Conservation (phyloP, 2,113 vertebrate genomes). For the Rattus rattus region DNA sequence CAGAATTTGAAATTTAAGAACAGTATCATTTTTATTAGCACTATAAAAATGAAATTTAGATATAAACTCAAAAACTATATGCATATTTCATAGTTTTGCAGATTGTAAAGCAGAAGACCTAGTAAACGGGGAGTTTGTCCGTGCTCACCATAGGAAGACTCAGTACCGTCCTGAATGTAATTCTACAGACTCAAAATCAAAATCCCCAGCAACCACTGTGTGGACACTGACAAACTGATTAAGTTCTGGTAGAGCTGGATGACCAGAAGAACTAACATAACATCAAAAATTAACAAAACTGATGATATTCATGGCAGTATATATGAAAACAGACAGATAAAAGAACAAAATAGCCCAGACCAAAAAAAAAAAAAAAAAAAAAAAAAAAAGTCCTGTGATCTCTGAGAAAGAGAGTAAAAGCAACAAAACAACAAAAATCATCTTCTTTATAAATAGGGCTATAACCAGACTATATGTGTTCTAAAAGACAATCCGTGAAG, state of each 20-base stretch:
- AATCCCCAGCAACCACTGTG: neutral
- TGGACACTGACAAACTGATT: neutral
- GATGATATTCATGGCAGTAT: neutral
- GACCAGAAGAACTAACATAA: neutral
- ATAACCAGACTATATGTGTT: neutral
- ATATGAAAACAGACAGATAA: neutral
- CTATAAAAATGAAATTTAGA: neutral
- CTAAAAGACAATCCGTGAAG: neutral
- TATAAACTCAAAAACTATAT: neutral
- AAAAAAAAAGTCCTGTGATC: neutral
- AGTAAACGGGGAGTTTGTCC: neutral
- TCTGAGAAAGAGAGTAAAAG: neutral
- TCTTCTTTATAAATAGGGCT: neutral
- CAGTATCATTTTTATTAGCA: neutral
- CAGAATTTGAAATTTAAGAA: neutral
- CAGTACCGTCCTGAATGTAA: neutral
- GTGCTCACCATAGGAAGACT: neutral
- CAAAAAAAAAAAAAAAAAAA: too few relatives aligned
- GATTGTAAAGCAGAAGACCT: neutral
- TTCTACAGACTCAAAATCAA: neutral
- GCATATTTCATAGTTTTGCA: neutral
- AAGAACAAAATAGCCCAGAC: neutral
- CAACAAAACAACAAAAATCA: neutral
- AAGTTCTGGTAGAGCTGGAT: neutral
- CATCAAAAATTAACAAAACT: neutral